Evolutionary conservation across 1,140 invertebrate genomes (phyloP).

Genomic region (Caerostris extrusa): DNA sequence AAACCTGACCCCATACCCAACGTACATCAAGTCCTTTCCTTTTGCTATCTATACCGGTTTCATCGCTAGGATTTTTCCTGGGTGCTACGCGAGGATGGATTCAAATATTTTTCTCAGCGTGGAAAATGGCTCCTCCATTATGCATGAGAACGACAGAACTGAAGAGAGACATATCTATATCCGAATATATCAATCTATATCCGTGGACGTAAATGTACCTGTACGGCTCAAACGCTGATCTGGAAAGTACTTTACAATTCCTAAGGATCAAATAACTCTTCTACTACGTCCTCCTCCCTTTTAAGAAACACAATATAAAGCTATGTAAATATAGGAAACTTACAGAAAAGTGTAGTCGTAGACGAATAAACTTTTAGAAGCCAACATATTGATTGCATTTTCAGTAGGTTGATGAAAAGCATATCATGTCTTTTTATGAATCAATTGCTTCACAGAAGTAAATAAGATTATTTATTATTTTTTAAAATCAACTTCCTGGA

Average conservation of each 20-base stretch:
- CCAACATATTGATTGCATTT: constrained; percentile 76
- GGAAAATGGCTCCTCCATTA: constrained; percentile 75
- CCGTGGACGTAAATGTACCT: constrained; percentile 76
- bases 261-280: constrained; percentile 75
- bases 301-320: constrained; percentile 48
- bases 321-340: constrained; percentile 73
- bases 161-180: constrained; percentile 74
- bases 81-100: constrained; percentile 50
- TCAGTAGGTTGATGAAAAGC: constrained; percentile 41
- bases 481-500: not conserved
- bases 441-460: constrained; percentile 29
- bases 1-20: constrained; percentile 48
- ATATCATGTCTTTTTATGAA: constrained; percentile 10
- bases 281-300: constrained; percentile 19
- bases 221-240: constrained; percentile 71
- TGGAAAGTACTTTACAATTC: constrained; percentile 77
- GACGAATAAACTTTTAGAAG: constrained; percentile 65
- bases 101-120: constrained; percentile 76
- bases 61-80: constrained; percentile 21
- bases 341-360: constrained; percentile 37
- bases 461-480: constrained; percentile 45
- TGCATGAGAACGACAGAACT: constrained; percentile 74
- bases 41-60: constrained; percentile 34
- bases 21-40: not conserved
- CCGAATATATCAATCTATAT: constrained; percentile 77